Evolutionary conservation across 2,888 invertebrate genomes (phyloP), one percentile per base, ranked within the genome.

Genomic region (Chymomyza caudatula): DNA sequence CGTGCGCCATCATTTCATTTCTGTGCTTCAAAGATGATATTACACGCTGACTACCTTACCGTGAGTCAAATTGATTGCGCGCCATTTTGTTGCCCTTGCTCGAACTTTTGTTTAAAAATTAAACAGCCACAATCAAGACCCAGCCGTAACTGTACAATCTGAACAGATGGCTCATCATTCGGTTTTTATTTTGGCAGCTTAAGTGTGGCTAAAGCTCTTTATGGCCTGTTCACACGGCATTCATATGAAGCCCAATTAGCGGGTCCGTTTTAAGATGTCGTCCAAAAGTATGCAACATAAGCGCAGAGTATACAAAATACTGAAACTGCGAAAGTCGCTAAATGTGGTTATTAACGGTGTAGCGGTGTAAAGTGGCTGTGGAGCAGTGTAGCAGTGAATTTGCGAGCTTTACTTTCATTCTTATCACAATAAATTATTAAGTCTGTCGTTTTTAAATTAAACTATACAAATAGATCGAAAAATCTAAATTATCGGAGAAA

Each of bases 241-340:
- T 37, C 57, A 58, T 66, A 37, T 57, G 11, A 53, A 61, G 54
- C 54, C 47, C 65, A 77, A 77, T 77, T 77, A 74, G 66, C 47
- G 63, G 59, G 54, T 64, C 11, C 67, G 66, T 69, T 76, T 72
- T 66, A 65, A 71, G 74, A 60, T 62, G 67, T 66, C 74, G 64
- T 20, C 51, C 11, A 17, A 20, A 47, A 47, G 47, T 6, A 19
- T n/a, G 47, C 29, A 37, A 29, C 4, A 2, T 3, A 11, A 11
- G 29, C 3, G 8, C 0, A 11, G 11, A 37, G 11, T 11, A 37
- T 37, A 37, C 11, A 25, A 2, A 19, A 17, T 17, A 44, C 51
- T 57, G 17, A 59, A 47, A 54, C n/a, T n/a, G n/a, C n/a, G n/a
- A n/a, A n/a, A n/a, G n/a, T n/a, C n/a, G n/a, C n/a, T n/a, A n/a